Base-by-base conservation (phyloP, 2,797 vertebrate species). In the Toxotes lorentzi region DNA sequence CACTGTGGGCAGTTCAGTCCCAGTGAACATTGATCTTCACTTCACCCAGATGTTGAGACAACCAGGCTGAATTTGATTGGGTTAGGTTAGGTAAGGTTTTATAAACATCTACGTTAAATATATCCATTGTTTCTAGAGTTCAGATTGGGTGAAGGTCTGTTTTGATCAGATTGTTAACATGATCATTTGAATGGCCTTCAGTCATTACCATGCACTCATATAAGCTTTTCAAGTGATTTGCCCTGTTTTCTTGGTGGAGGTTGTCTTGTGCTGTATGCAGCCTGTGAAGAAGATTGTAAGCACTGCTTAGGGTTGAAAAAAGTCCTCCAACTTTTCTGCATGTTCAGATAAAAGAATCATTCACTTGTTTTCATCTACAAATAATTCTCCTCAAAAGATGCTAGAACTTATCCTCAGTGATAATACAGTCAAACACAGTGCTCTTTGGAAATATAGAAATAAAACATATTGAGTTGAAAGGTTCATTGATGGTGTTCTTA, bases 1-100 rank as follows among this genome's bases (percentile, higher is more conserved):
- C 54, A 66, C 75, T 66, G 68, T 21, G 8, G 83, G 79, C 70
- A 57, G 19, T 79, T 82, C 81, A 76, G 56, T 78, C 50, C 62
- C 62, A 72, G 5, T 71, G 68, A 86, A 50, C 69, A 78, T 34
- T 74, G 66, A 78, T 73, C 54, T 51, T 81, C 64, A 62, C 7
- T 57, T 70, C 6, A 0, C 58, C 27, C 1, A 45, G 17, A 38
- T 66, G 68, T 82, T 79, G 60, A 16, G 54, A 71, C 68, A 3
- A 32, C 40, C 34, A 13, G 45, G 21, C 19, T 3, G 24, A 8
- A 70, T 62, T 9, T 60, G 34, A 30, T 27, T 35, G 4, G 17
- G 19, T 21, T 48, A 4, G 12, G 2, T 10, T 4, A 21, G 2
- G 6, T 13, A 2, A 7, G 4, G 7, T n/a, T 32, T 62, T 38